Percentiles rank a stretch among this genome's conserved stretches.
These are phyloP conservation scores for Presbytis comata DNA, from an alignment of 2,797 vertebrate species.

Conservation along the genomic window DNA sequence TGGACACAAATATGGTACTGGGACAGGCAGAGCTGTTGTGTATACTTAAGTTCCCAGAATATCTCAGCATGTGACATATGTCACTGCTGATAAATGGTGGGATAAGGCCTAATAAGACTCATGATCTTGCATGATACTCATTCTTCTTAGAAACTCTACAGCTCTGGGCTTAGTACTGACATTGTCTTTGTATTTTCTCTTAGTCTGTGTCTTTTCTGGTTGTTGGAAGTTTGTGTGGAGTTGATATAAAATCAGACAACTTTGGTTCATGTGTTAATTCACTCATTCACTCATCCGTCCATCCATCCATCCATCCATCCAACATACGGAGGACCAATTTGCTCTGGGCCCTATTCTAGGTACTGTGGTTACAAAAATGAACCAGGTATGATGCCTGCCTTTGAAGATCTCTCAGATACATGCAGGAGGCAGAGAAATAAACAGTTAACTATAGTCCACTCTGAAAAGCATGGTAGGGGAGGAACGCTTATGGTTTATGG, in stretches of 20 bases:
- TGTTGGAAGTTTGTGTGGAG: not conserved
- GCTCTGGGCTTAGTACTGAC: no score
- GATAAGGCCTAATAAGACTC: not conserved
- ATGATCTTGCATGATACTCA: not conserved
- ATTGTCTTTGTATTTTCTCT: not conserved
- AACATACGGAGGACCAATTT: accelerated
- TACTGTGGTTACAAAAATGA: not conserved
- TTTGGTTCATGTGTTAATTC: not conserved
- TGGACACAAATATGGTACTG: not conserved
- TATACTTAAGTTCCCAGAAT: not conserved
- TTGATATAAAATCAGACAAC: not conserved
- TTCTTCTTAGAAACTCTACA: not conserved
- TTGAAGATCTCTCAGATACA: not conserved
- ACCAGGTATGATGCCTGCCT: not conserved
- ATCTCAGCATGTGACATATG: not conserved
- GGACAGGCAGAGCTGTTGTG: not conserved
- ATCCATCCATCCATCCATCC: no score
- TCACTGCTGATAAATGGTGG: not conserved
- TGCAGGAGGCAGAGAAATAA: not conserved
- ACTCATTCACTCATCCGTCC: not conserved
- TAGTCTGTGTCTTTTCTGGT: not conserved
- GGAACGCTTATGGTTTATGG: not conserved
- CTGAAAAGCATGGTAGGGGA: not conserved
- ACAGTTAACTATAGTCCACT: not conserved
- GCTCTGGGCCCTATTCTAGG: not conserved